These are phyloP conservation scores for Oppia nitens DNA, from an alignment of 1,140 invertebrate species.

Conservation along the genomic window DNA sequence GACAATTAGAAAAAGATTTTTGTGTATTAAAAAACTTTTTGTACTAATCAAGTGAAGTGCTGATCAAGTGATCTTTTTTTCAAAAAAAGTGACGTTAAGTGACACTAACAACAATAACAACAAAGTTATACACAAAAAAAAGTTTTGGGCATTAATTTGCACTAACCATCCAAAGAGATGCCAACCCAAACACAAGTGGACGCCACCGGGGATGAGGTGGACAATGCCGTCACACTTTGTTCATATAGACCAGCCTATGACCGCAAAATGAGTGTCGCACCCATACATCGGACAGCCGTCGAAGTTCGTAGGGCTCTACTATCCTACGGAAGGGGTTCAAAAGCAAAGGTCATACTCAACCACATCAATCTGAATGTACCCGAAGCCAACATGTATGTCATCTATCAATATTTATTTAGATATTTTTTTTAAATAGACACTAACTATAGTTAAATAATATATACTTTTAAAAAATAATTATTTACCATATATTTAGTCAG, in stretches of 20 bases:
- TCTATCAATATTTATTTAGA: neutral
- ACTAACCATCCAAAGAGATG: neutral
- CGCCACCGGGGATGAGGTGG: neutral
- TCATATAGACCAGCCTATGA: slow-evolving; percentile 13
- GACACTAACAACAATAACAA: too few relatives aligned
- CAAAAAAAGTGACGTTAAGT: too few relatives aligned
- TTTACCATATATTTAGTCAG: neutral
- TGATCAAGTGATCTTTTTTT: neutral
- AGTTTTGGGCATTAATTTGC: neutral
- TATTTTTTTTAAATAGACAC: neutral
- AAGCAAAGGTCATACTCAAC: slow-evolving; percentile 14
- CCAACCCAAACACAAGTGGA: slow-evolving; percentile 4
- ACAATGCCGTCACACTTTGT: slow-evolving; percentile 11
- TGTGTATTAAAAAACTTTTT: neutral
- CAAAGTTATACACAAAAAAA: too few relatives aligned
- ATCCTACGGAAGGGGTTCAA: slow-evolving; percentile 19
- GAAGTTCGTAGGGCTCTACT: slow-evolving; percentile 16
- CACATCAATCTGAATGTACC: slow-evolving; percentile 21
- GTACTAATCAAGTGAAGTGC: neutral
- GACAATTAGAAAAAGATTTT: neutral
- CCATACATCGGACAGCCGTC: slow-evolving; percentile 11
- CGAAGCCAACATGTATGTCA: slow-evolving; percentile 20
- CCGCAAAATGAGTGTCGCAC: neutral
- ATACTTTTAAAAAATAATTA: neutral
- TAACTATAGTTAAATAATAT: neutral